Conservation (phyloP, 2,888 invertebrate genomes). For the Formica aserva region DNA sequence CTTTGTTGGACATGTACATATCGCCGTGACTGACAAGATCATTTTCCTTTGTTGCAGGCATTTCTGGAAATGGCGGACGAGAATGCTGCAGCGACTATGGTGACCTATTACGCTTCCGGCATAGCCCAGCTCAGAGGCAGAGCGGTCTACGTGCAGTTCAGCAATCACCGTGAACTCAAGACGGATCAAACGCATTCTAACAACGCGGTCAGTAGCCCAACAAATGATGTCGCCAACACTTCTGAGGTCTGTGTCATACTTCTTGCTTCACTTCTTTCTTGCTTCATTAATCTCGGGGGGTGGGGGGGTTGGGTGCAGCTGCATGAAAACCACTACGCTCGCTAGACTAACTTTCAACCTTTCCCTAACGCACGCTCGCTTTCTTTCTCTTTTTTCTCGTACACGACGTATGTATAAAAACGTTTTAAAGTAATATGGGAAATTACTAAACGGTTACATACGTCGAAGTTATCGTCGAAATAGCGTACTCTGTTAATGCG, state of each 20-base stretch:
- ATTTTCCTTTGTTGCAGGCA: conserved; percentile 89
- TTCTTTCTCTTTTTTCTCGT: background rate
- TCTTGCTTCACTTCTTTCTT: conserved; percentile 64
- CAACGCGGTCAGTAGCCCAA: conserved; percentile 90
- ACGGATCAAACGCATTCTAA: conserved; percentile 98
- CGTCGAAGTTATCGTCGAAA: background rate
- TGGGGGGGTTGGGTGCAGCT: background rate
- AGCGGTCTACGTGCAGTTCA: conserved; percentile 99
- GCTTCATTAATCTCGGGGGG: conserved; percentile 43
- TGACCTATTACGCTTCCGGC: conserved; percentile 96
- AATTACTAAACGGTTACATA: background rate
- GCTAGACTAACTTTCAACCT: conserved; percentile 28
- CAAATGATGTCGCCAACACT: conserved; percentile 82
- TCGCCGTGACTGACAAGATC: background rate
- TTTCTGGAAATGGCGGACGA: conserved; percentile 99
- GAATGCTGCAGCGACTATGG: conserved; percentile 97
- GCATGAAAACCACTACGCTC: conserved; percentile 25
- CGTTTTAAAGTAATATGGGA: background rate
- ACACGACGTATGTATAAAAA: background rate
- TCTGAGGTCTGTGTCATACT: conserved; percentile 81
- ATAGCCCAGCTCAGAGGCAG: conserved; percentile 97
- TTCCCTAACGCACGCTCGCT: conserved; percentile 24
- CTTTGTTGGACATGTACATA: background rate
- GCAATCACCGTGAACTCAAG: conserved; percentile 99
- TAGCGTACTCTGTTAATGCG: background rate